Base-by-base conservation (phyloP, 2,888 invertebrate species). In the Mythimna ferrago region DNA sequence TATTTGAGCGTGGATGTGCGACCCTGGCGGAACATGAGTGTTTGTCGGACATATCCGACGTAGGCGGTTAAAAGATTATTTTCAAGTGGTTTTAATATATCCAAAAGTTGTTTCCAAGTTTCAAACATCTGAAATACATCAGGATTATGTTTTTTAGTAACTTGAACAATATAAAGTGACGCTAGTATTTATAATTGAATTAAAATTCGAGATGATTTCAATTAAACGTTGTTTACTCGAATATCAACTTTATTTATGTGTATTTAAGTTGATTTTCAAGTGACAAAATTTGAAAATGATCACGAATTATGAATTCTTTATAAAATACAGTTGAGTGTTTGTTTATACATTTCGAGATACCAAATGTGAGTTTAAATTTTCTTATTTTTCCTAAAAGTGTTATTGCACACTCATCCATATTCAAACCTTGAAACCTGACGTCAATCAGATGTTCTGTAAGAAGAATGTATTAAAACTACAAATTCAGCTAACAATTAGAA, bases 401-500 rank as follows among this genome's bases (percentile, higher is more conserved):
- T 44, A 26, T 38, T 57, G 72, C 32, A 64, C 64, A 75, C 73
- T 70, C 78, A 81, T 81, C 76, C 9, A 19, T 53, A 41, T 54
- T 54, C 21, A 57, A 66, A 48, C 68, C 71, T 64, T 56, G 41
- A 64, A 74, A 65, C 84, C 82, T 77, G 78, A 69, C 11, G 73
- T 72, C 32, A 71, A 35, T 71, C 54, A 61, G 72, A 86, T 56
- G 56, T 76, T 73, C 53, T 58, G 66, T 60, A 78, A 77, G 72
- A 78, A 66, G 60, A 73, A 73, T 73, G 68, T 61, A 67, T 73
- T 82, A 71, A 76, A 72, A 71, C 84, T 85, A 84, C 74, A 75
- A 86, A 81, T 86, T 86, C 72, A 66, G 86, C 86, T 86, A 86
- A 78, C 75, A 73, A 63, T 77, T 66, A 77, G 76, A 83, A 84